Percentiles rank a stretch among this genome's conserved stretches.
phyloP scores from a whole-genome alignment of 2,888 invertebrate species.

The Copidosoma aretas region DNA sequence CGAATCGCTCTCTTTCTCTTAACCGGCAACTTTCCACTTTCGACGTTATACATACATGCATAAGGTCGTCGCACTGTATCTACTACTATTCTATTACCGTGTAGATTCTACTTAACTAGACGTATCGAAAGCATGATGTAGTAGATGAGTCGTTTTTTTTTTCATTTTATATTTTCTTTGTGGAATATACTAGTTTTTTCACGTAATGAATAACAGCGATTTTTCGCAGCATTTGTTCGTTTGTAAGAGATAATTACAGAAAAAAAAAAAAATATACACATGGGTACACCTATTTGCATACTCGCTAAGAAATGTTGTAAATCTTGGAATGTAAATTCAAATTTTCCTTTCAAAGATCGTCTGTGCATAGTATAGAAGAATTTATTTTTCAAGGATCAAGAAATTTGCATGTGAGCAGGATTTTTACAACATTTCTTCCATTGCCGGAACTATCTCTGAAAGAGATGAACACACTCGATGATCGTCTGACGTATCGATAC shows the following conservation, averaged over 20 bases:
- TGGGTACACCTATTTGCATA: too few relatives aligned
- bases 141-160: conserved; percentile 6
- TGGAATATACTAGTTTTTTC: background rate
- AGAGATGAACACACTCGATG: conserved; percentile 12
- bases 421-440: conserved; percentile 12
- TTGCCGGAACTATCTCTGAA: background rate
- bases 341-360: background rate
- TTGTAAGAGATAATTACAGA: background rate
- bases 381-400: background rate
- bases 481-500: conserved; percentile 14
- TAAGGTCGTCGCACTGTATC: conserved; percentile 27
- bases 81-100: conserved; percentile 4
- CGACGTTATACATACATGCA: conserved; percentile 5
- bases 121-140: conserved; percentile 17
- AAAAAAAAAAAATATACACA: too few relatives aligned
- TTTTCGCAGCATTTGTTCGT: background rate
- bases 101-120: conserved; percentile 35
- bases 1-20: background rate
- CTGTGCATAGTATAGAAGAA: background rate
- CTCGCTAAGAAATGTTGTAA: too few relatives aligned
- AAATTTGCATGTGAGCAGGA: background rate
- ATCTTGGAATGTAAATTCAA: background rate
- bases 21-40: conserved; percentile 22
- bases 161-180: too few relatives aligned
- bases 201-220: background rate